Conservation (phyloP, 2,888 invertebrate species). For the Stomorhina lunata region DNA sequence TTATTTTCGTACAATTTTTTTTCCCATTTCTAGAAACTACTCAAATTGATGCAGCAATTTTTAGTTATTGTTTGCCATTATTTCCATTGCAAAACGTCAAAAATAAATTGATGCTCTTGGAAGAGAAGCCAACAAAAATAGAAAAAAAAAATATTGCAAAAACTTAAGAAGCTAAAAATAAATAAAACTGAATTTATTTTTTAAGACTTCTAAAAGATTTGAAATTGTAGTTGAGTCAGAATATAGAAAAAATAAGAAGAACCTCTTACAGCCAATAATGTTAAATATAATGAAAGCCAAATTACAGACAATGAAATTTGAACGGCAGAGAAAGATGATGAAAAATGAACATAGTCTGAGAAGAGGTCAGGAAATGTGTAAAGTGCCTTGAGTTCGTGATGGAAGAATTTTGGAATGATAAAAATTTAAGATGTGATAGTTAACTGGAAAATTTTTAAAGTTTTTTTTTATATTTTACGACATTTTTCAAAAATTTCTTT, state of each 20-base stretch:
- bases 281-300: constrained; percentile 54
- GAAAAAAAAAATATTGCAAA: neutral
- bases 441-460: too few species aligned
- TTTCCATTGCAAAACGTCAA: constrained; percentile 31
- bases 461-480: too few species aligned
- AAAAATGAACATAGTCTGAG: neutral
- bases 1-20: neutral
- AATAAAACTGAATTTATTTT: constrained; percentile 35
- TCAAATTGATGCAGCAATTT: constrained; percentile 60
- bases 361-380: neutral
- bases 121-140: neutral
- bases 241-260: neutral
- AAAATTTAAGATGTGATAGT: too few species aligned
- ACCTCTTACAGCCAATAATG: constrained; percentile 43
- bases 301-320: constrained; percentile 43
- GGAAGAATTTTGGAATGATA: too few species aligned
- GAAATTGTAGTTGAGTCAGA: neutral
- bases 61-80: constrained; percentile 59
- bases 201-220: neutral
- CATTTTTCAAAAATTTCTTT: too few species aligned
- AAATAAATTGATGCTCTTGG: constrained; percentile 51
- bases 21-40: neutral
- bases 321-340: neutral
- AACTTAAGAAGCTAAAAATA: neutral
- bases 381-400: too few species aligned